Evolutionary conservation across 2,797 vertebrate genomes (phyloP).

Genomic region (Lepilemur septentrionalis): DNA sequence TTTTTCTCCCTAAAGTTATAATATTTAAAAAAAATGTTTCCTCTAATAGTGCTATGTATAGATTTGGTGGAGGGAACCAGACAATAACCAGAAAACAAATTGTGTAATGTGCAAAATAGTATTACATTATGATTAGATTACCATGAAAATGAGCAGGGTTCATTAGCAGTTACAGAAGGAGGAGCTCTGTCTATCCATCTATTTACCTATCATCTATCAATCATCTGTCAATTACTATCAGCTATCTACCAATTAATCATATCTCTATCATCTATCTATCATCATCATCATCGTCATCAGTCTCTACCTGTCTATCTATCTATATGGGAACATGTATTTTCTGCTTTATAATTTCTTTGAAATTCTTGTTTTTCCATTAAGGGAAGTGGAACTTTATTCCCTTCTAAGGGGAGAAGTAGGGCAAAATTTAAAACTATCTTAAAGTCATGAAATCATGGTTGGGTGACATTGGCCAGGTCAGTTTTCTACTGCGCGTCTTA

Average conservation of each 20-base stretch:
- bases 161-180: neutral
- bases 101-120: neutral
- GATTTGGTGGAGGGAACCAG: neutral
- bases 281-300: neutral
- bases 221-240: neutral
- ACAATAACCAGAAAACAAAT: neutral
- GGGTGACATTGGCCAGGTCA: neutral
- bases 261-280: too few species aligned
- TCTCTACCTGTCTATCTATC: neutral
- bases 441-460: neutral
- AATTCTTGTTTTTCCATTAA: neutral
- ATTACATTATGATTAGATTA: neutral
- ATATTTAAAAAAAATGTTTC: neutral
- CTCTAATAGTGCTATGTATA: neutral
- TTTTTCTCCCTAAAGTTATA: neutral
- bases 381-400: neutral
- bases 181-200: neutral
- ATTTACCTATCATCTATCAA: neutral
- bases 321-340: neutral
- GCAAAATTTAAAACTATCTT: neutral
- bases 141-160: neutral
- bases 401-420: neutral
- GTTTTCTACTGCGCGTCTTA: neutral
- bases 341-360: neutral
- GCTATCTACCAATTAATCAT: too few species aligned